These are phyloP conservation scores for Drosophila gaucha DNA, from an alignment of 2,888 invertebrate species.

Conservation along the genomic window DNA sequence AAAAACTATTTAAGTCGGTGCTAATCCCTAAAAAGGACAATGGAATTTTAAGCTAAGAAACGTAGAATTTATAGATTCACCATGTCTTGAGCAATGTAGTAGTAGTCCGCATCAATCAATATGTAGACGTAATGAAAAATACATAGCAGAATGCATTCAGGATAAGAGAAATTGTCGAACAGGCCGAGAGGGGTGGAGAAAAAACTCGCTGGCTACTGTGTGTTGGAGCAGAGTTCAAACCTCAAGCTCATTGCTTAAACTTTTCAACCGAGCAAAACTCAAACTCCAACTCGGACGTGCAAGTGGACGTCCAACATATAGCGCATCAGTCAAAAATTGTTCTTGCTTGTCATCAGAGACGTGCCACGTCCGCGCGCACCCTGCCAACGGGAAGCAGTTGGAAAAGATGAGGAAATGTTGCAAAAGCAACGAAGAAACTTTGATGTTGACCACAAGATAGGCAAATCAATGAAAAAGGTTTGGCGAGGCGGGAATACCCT, in stretches of 20 bases:
- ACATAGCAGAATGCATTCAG: conserved; percentile 50
- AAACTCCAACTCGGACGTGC: conserved; percentile 43
- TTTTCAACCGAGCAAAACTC: conserved; percentile 47
- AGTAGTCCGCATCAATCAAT: conserved; percentile 68
- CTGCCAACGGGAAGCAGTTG: conserved; percentile 21
- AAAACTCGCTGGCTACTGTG: conserved; percentile 31
- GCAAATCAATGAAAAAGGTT: background rate
- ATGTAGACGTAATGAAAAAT: conserved; percentile 67
- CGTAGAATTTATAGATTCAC: background rate
- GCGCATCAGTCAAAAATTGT: conserved; percentile 78
- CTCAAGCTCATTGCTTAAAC: conserved; percentile 59
- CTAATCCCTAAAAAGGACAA: no score
- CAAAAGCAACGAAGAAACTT: conserved; percentile 47
- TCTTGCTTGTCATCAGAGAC: conserved; percentile 76
- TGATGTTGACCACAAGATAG: conserved; percentile 46
- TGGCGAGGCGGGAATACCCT: conserved; percentile 24
- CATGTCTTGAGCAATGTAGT: conserved; percentile 1
- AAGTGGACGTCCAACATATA: conserved; percentile 61
- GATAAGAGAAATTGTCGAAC: conserved; percentile 13
- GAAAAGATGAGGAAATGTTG: conserved; percentile 50
- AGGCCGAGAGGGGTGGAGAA: background rate
- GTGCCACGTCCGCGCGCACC: conserved; percentile 61
- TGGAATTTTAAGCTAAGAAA: background rate
- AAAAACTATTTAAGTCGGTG: background rate
- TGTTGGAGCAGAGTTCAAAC: conserved; percentile 52